phyloP scores from a whole-genome alignment of 2,797 vertebrate species.

The Clarias fuscus region DNA sequence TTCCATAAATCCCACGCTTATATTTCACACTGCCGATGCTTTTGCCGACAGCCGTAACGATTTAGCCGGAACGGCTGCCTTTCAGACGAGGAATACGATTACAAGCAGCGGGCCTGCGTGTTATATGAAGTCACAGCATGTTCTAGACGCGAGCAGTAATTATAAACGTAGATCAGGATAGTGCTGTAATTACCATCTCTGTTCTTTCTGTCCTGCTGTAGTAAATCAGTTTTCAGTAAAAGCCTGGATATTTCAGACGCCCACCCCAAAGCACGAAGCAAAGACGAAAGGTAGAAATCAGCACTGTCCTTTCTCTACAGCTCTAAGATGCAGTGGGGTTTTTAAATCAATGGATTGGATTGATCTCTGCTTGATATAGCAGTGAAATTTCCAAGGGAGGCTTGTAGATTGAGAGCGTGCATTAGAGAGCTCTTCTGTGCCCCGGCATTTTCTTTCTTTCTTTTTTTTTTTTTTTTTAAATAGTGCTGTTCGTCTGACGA shows the following conservation, averaged over 20 bases:
- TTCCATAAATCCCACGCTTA: slow-evolving; percentile 41
- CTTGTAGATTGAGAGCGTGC: neutral
- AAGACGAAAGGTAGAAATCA: slow-evolving; percentile 92
- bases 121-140: slow-evolving; percentile 21
- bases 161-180: slow-evolving; percentile 13
- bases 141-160: slow-evolving; percentile 24
- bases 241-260: slow-evolving; percentile 99
- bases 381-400: slow-evolving; percentile 22
- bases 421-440: neutral
- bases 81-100: neutral
- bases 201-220: slow-evolving; percentile 83
- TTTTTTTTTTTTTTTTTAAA: neutral
- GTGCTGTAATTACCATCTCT: slow-evolving; percentile 69
- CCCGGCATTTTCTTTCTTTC: neutral
- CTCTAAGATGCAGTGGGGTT: slow-evolving; percentile 70
- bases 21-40: slow-evolving; percentile 37
- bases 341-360: slow-evolving; percentile 13
- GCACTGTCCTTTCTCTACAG: slow-evolving; percentile 66
- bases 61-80: neutral
- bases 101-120: slow-evolving; percentile 6
- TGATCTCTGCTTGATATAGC: slow-evolving; percentile 16
- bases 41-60: slow-evolving; percentile 27
- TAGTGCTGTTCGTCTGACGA: neutral
- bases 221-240: slow-evolving; percentile 98
- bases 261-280: slow-evolving; percentile 89